Evolutionary conservation across 1,140 invertebrate genomes (phyloP).

Genomic region (Drosophila leontia): DNA sequence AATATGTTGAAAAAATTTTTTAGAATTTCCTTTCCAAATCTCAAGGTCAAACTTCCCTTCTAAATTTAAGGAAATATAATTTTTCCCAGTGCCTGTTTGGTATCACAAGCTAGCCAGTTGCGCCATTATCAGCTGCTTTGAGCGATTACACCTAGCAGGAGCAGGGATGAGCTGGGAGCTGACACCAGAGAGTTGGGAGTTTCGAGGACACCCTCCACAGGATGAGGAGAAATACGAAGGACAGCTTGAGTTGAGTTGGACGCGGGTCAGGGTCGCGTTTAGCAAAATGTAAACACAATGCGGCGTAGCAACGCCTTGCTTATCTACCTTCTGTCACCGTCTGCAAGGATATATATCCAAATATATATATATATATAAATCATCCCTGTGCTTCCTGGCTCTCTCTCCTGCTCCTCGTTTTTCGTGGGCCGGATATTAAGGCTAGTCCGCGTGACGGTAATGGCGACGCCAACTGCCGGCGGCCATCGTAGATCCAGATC

Average conservation of each 20-base stretch:
- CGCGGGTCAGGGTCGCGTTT: constrained; percentile 66
- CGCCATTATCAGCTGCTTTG: constrained; percentile 78
- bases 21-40: neutral
- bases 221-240: neutral
- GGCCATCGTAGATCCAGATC: constrained; percentile 46
- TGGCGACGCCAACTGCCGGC: constrained; percentile 74
- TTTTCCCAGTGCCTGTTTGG: constrained; percentile 9
- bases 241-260: constrained; percentile 28
- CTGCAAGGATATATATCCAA: constrained; percentile 15
- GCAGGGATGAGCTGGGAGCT: neutral
- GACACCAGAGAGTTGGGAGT: constrained; percentile 9
- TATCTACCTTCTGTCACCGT: constrained; percentile 52
- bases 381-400: neutral
- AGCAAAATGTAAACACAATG: constrained; percentile 73
- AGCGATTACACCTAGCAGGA: constrained; percentile 54
- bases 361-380: constrained; percentile 13
- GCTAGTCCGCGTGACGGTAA: constrained; percentile 74
- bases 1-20: neutral
- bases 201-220: neutral
- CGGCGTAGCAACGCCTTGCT: constrained; percentile 44
- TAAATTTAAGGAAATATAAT: neutral
- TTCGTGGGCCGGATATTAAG: constrained; percentile 66
- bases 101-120: constrained; percentile 30
- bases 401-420: neutral
- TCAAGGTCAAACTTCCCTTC: rapidly evolving